phyloP scores from a whole-genome alignment of 2,113 vertebrate genomes.

The Caranx ignobilis region DNA sequence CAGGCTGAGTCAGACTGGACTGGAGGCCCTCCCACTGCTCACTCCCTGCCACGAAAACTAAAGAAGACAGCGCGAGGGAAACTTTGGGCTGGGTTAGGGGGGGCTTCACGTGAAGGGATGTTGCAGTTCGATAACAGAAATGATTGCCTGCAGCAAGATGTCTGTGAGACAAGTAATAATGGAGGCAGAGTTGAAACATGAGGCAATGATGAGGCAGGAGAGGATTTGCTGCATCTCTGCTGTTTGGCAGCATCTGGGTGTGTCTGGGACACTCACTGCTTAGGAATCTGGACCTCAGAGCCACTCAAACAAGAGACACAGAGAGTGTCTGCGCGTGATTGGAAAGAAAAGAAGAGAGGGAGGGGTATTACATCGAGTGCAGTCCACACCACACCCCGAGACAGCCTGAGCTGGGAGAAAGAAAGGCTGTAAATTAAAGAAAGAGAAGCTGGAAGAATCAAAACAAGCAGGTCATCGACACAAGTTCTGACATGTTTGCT shows the following conservation, averaged over 20 bases:
- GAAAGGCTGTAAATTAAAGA: neutral
- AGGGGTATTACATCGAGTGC: constrained; percentile 35
- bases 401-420: constrained; percentile 4
- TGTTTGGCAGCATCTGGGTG: constrained; percentile 72
- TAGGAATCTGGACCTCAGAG: constrained; percentile 79
- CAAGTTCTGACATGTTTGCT: constrained; percentile 11
- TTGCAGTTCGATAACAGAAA: constrained; percentile 21
- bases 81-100: constrained; percentile 40
- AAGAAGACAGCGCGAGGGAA: constrained; percentile 47
- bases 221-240: constrained; percentile 31
- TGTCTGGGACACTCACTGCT: constrained; percentile 80
- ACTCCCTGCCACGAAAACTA: constrained; percentile 66
- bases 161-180: neutral
- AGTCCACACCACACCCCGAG: constrained; percentile 53
- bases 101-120: neutral
- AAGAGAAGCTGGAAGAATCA: neutral
- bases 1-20: constrained; percentile 73
- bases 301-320: constrained; percentile 49
- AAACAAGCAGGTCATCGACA: neutral
- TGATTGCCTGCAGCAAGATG: neutral
- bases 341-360: constrained; percentile 30
- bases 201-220: neutral
- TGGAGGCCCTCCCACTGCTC: constrained; percentile 51
- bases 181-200: neutral
- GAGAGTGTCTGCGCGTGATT: constrained; percentile 16